A percentile compares a stretch with the other conserved stretches of the same genome.
These are phyloP conservation scores for Remorina albescens DNA, from an alignment of 2,797 vertebrate genomes.

Conservation along the genomic window DNA sequence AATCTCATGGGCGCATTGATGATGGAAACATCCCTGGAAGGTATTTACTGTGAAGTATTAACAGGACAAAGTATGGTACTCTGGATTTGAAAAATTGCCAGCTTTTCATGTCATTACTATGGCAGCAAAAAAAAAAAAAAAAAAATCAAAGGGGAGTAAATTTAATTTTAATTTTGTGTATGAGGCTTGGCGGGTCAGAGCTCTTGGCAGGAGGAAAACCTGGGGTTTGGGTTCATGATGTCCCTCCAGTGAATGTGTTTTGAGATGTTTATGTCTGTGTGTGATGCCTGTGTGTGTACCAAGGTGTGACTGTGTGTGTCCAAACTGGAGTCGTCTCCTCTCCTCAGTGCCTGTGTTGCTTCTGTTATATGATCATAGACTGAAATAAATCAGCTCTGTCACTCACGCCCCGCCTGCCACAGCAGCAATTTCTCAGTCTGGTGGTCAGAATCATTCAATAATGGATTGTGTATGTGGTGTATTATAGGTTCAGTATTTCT, in stretches of 20 bases:
- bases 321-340: constrained; percentile 42
- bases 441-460: constrained; percentile 71
- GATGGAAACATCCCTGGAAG: neutral
- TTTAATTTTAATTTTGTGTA: constrained; percentile 17
- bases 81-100: neutral
- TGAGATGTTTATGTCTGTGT: constrained; percentile 35
- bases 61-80: neutral
- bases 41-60: neutral
- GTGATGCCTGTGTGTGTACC: constrained; percentile 22
- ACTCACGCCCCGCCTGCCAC: constrained; percentile 61
- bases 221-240: constrained; percentile 29
- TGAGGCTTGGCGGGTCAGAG: constrained; percentile 27
- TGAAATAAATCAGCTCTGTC: constrained; percentile 78
- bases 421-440: constrained; percentile 72
- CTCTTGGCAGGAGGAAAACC: constrained; percentile 14
- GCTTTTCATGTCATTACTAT: neutral
- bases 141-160: neutral
- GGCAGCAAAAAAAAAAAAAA: neutral
- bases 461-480: constrained; percentile 60
- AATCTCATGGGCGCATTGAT: neutral
- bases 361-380: constrained; percentile 59
- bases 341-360: constrained; percentile 53
- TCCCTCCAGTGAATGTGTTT: constrained; percentile 33
- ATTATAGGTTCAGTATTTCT: constrained; percentile 43
- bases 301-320: constrained; percentile 12